Evolutionary conservation across 2,113 vertebrate genomes (phyloP).

Genomic region (Mystacornis crossleyi): DNA sequence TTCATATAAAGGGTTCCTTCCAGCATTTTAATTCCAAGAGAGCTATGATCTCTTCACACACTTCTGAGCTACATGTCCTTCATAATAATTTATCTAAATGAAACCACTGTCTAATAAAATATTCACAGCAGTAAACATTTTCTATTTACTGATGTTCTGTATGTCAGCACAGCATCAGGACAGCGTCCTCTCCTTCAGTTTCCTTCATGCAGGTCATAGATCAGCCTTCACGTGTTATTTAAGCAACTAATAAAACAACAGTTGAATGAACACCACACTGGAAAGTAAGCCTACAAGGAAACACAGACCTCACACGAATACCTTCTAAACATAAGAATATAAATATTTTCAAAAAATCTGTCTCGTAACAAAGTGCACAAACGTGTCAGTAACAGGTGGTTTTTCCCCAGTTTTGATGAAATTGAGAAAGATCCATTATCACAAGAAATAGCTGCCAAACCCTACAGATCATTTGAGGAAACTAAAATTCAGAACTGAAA

Average conservation of each 20-base stretch:
- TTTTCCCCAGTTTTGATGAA: background rate
- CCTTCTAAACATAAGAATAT: background rate
- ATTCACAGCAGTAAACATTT: background rate
- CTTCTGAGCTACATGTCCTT: background rate
- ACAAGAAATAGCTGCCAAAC: slow-evolving; percentile 2
- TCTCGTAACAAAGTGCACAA: background rate
- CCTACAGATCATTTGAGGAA: background rate
- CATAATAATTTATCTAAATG: background rate
- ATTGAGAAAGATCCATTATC: background rate
- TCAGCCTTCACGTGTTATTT: background rate
- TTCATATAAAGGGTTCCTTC: background rate
- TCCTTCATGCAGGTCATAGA: background rate
- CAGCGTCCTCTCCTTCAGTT: background rate
- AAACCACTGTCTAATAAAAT: background rate
- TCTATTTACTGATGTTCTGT: background rate
- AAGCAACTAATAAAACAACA: background rate
- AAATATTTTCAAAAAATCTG: background rate
- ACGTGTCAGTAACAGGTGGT: background rate
- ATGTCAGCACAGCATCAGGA: background rate
- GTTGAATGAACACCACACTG: background rate
- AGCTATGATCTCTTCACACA: background rate
- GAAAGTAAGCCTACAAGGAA: background rate
- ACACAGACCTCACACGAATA: background rate
- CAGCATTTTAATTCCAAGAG: background rate
- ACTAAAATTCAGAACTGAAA: background rate